Percentiles rank a stretch among this genome's conserved stretches.
These are phyloP conservation scores for Belgica antarctica DNA, from an alignment of 2,888 invertebrate species.

Conservation along the genomic window DNA sequence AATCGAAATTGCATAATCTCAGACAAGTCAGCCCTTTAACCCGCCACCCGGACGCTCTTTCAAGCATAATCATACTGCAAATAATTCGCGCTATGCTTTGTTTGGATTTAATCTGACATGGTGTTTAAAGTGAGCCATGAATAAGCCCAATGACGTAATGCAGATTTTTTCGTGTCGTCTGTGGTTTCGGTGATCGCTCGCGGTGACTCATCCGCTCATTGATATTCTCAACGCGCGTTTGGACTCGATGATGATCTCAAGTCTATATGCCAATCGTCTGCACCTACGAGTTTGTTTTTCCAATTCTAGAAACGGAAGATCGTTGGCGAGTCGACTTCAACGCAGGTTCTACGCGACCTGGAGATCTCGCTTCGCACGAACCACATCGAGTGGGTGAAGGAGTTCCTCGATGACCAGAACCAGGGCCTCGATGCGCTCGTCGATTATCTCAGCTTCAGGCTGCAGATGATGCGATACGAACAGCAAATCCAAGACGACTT, in stretches of 20 bases:
- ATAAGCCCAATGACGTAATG: conserved; percentile 8
- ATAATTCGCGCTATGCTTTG: no score
- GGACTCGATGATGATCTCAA: background rate
- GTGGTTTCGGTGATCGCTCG: no score
- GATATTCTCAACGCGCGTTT: no score
- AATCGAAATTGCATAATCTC: background rate
- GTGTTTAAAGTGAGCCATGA: background rate
- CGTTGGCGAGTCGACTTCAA: conserved; percentile 95
- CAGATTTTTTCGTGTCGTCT: background rate
- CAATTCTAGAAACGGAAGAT: conserved; percentile 91
- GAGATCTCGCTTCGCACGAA: conserved; percentile 98
- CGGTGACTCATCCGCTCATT: no score
- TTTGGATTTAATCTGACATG: conserved; percentile 3
- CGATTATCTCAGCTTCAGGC: conserved; percentile 92
- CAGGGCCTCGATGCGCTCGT: conserved; percentile 94
- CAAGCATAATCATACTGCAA: no score
- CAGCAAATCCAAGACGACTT: conserved; percentile 75
- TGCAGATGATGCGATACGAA: conserved; percentile 92
- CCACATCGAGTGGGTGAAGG: conserved; percentile 99
- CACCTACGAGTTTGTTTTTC: no score
- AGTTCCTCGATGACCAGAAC: conserved; percentile 95
- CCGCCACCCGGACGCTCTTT: no score
- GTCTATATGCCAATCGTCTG: background rate
- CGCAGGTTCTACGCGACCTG: conserved; percentile 95
- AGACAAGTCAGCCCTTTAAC: no score